Percentiles rank a stretch among this genome's conserved stretches.
Evolutionary conservation across 2,113 vertebrate species (phyloP).

Genomic region (Solea senegalensis): DNA sequence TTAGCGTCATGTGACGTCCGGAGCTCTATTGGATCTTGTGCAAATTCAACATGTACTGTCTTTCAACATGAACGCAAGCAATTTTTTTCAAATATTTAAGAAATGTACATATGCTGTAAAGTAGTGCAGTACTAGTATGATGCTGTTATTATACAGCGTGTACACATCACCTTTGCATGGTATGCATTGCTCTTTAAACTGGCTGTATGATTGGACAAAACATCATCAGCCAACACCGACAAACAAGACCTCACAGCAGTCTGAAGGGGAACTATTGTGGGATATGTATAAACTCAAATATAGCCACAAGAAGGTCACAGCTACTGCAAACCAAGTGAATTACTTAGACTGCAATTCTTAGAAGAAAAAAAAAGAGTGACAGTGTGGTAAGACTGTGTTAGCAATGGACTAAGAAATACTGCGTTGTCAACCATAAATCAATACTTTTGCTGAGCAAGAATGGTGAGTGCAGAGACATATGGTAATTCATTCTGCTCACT

Average conservation of each 20-base stretch:
- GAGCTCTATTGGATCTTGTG: constrained; percentile 11
- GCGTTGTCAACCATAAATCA: background rate
- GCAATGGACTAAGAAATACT: background rate
- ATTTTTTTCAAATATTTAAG: constrained; percentile 37
- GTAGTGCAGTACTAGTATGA: background rate
- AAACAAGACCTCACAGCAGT: too few relatives aligned
- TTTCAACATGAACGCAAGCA: constrained; percentile 5
- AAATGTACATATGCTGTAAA: constrained; percentile 6
- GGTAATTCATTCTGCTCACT: background rate
- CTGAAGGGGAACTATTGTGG: too few relatives aligned
- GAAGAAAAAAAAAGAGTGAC: background rate
- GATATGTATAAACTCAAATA: too few relatives aligned
- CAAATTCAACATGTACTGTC: constrained; percentile 7
- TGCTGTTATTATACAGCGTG: background rate
- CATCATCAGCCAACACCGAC: too few relatives aligned
- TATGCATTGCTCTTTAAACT: too few relatives aligned
- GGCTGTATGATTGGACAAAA: too few relatives aligned
- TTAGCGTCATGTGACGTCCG: too few relatives aligned
- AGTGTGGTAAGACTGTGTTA: background rate
- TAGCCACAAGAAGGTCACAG: too few relatives aligned
- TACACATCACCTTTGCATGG: too few relatives aligned
- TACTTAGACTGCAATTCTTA: background rate
- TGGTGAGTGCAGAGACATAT: background rate
- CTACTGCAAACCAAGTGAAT: background rate
- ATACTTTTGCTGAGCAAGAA: background rate